phyloP scores from a whole-genome alignment of 2,797 vertebrate species.

The Pangasius krempfi region DNA sequence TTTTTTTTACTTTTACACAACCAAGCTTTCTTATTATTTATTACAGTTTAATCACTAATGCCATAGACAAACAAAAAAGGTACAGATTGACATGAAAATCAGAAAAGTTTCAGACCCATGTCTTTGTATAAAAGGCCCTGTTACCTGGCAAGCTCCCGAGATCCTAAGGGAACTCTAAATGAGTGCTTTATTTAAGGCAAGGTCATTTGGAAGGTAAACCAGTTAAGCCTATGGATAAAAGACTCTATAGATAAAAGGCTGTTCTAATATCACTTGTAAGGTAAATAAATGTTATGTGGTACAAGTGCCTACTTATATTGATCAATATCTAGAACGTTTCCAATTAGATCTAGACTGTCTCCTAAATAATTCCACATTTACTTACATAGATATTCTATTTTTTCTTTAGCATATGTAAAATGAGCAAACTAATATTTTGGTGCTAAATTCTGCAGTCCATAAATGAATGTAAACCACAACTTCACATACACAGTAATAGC shows the following conservation, averaged over 20 bases:
- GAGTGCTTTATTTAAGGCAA: conserved; percentile 10
- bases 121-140: not conserved
- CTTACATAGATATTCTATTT: not conserved
- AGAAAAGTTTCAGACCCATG: not conserved
- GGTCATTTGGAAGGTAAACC: not conserved
- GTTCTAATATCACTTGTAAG: no score
- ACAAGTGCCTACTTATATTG: not conserved
- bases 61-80: not conserved
- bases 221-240: not conserved
- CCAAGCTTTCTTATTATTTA: not conserved
- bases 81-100: not conserved
- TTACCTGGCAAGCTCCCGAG: not conserved
- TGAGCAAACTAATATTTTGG: not conserved
- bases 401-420: not conserved
- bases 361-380: not conserved
- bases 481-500: not conserved
- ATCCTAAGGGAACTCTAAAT: not conserved
- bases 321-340: not conserved
- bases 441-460: not conserved
- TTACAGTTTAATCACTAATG: not conserved
- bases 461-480: not conserved
- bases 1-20: not conserved
- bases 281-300: not conserved
- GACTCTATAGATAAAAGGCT: not conserved
- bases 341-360: not conserved